A percentile compares a stretch with the other conserved stretches of the same genome.
Evolutionary conservation across 2,888 invertebrate species (phyloP).

Genomic region (Lepetodrilus schrolli): DNA sequence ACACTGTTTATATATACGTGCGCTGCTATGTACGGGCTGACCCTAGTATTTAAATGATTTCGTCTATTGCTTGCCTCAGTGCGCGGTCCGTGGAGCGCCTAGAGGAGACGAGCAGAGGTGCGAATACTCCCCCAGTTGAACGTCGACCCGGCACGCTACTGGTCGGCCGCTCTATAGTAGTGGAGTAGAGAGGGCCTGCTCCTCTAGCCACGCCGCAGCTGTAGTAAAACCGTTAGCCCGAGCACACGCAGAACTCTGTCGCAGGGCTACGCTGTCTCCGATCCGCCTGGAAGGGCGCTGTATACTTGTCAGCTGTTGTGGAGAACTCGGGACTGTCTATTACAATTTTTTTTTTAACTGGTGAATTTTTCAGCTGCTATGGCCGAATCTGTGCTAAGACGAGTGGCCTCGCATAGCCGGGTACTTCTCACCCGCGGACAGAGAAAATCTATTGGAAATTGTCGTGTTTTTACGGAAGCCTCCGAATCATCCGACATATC

Average conservation of each 20-base stretch:
- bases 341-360: constrained; percentile 9
- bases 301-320: not conserved
- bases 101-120: not conserved
- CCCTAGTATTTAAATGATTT: constrained; percentile 34
- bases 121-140: not conserved
- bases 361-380: constrained; percentile 26
- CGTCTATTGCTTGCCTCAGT: constrained; percentile 11
- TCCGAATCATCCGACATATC: constrained; percentile 6
- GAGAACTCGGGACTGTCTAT: not conserved
- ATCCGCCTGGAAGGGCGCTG: not conserved
- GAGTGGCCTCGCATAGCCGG: constrained; percentile 41
- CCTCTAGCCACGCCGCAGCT: not conserved
- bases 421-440: constrained; percentile 37
- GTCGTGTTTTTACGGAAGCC: constrained; percentile 30
- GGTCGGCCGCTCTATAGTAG: not conserved
- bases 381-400: constrained; percentile 42
- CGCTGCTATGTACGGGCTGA: constrained; percentile 16
- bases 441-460: not conserved
- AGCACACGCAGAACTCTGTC: not conserved
- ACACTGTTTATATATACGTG: constrained; percentile 13
- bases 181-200: not conserved
- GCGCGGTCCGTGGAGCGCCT: not conserved
- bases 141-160: not conserved
- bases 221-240: constrained; percentile 1
- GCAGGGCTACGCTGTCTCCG: not conserved